These are phyloP conservation scores for Teleopsis dalmanni DNA, from an alignment of 1,140 invertebrate species.

Conservation along the genomic window DNA sequence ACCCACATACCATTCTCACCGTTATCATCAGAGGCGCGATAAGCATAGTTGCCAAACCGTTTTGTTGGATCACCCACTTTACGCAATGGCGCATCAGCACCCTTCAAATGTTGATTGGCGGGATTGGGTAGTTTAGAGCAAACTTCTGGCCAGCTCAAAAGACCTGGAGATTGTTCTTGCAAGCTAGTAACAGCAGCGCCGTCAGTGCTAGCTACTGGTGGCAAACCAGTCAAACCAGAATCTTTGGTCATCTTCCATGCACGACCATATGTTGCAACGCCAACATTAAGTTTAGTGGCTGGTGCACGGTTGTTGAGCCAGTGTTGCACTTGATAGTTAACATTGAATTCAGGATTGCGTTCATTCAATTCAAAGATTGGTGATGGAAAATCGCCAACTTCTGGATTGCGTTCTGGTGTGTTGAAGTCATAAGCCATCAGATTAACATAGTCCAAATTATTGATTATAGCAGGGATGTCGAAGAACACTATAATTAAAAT, in stretches of 20 bases:
- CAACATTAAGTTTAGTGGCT: constrained; percentile 70
- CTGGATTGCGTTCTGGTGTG: constrained; percentile 63
- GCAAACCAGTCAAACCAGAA: constrained; percentile 65
- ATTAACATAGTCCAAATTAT: constrained; percentile 71
- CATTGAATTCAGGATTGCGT: constrained; percentile 57
- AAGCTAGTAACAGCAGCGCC: constrained; percentile 53
- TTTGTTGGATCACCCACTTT: constrained; percentile 68
- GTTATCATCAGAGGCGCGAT: constrained; percentile 60
- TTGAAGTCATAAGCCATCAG: constrained; percentile 72
- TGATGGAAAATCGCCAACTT: constrained; percentile 66
- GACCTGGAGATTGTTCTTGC: constrained; percentile 64
- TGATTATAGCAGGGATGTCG: constrained; percentile 63
- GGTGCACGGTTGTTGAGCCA: constrained; percentile 60
- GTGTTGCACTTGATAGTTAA: constrained; percentile 54
- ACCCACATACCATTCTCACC: constrained; percentile 76
- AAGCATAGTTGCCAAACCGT: constrained; percentile 69
- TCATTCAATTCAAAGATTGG: constrained; percentile 64
- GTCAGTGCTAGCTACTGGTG: constrained; percentile 59
- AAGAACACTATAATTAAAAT: constrained; percentile 57
- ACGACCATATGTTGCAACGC: constrained; percentile 72
- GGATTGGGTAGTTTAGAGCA: constrained; percentile 63
- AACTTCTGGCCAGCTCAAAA: constrained; percentile 75
- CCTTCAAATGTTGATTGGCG: constrained; percentile 52
- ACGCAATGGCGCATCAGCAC: constrained; percentile 55
- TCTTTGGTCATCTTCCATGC: constrained; percentile 72